Evolutionary conservation across 2,888 invertebrate species (phyloP), one percentile per base, ranked within the genome.

Genomic region (Orchesellides sinensis): DNA sequence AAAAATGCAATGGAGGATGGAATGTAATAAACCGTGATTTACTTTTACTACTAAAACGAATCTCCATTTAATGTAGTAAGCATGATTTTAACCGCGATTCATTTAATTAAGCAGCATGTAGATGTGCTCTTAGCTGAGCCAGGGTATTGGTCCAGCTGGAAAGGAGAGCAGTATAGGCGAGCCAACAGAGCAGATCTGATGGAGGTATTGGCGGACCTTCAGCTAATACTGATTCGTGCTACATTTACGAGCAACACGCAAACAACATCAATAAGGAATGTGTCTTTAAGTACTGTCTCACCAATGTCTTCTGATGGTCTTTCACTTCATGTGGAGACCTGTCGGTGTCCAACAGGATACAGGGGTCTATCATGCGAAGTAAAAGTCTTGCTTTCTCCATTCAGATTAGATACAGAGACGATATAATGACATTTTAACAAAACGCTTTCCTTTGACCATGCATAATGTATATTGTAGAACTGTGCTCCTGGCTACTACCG

Each of bases 401-500:
- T n/a, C n/a, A n/a, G n/a, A n/a, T n/a, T n/a, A n/a, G n/a, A n/a
- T n/a, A n/a, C n/a, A n/a, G n/a, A n/a, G n/a, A n/a, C n/a, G n/a
- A n/a, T n/a, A n/a, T n/a, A n/a, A n/a, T n/a, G n/a, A n/a, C n/a
- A n/a, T n/a, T n/a, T n/a, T n/a, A n/a, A n/a, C n/a, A n/a, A n/a
- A n/a, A n/a, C n/a, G n/a, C n/a, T n/a, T n/a, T n/a, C n/a, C n/a
- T n/a, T n/a, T n/a, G n/a, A n/a, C n/a, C n/a, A n/a, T n/a, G n/a
- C n/a, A n/a, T n/a, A n/a, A n/a, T n/a, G n/a, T 59, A 21, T 68
- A 72, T 40, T 59, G 17, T 54, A 87, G 87, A 85, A 69, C 32
- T 87, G 87, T 73, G 65, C 74, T 35, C 78, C 81, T 27, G 87
- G 87, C 21, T 85, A 84, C 47, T 87, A 82, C 52, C 79, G 87